Evolutionary conservation across 2,113 vertebrate genomes (phyloP).

Genomic region (Lutjanus erythropterus): DNA sequence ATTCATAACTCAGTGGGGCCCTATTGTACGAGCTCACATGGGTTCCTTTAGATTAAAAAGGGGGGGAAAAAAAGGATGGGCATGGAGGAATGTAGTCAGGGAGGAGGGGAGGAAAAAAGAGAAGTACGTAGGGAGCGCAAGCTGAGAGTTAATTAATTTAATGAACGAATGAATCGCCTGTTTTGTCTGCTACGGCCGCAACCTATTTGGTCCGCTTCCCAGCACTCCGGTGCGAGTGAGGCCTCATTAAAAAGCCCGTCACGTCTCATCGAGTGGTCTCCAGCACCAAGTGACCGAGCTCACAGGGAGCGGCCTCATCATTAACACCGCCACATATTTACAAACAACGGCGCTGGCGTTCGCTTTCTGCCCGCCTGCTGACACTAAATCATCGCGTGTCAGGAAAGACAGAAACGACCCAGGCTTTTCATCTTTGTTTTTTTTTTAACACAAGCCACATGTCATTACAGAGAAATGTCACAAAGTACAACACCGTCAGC

Average conservation of each 20-base stretch:
- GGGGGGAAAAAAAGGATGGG: not conserved
- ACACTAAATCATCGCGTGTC: conserved; percentile 7
- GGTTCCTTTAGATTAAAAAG: conserved; percentile 42
- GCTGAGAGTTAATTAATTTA: conserved; percentile 45
- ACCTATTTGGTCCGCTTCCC: conserved; percentile 89
- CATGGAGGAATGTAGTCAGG: conserved; percentile 12
- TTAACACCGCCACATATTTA: conserved; percentile 93
- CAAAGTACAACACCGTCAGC: not conserved
- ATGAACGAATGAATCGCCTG: conserved; percentile 76
- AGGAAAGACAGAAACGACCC: not conserved
- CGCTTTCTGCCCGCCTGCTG: not conserved
- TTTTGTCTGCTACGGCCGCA: conserved; percentile 80
- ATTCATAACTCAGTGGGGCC: conserved; percentile 46
- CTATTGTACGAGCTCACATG: conserved; percentile 31
- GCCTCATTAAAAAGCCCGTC: conserved; percentile 82
- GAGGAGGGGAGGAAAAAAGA: conserved; percentile 23
- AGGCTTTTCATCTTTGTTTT: not conserved
- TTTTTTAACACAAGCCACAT: not conserved
- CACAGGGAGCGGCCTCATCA: conserved; percentile 81
- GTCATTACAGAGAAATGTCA: conserved; percentile 2
- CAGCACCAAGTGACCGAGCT: conserved; percentile 80
- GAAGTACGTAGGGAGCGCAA: not conserved
- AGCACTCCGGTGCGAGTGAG: conserved; percentile 81
- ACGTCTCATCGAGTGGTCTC: conserved; percentile 86
- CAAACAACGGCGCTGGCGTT: conserved; percentile 76